A percentile compares a stretch with the other conserved stretches of the same genome.
phyloP scores from a whole-genome alignment of 2,797 vertebrate genomes.

The Myotis pilosus region DNA sequence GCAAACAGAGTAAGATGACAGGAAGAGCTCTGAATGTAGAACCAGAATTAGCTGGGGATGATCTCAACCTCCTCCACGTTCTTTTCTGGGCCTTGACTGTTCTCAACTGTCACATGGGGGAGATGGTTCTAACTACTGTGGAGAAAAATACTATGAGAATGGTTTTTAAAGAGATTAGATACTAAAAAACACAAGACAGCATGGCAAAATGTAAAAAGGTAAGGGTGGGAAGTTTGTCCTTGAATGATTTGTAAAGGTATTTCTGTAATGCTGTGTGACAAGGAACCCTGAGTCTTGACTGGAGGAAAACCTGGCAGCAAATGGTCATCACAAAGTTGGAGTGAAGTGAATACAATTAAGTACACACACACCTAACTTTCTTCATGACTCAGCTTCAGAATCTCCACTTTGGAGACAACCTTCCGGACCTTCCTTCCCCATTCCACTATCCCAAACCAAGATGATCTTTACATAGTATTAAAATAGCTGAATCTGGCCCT shows the following conservation, averaged over 20 bases:
- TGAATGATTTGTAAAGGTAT: background rate
- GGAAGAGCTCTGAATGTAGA: background rate
- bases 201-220: background rate
- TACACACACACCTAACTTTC: background rate
- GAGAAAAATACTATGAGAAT: background rate
- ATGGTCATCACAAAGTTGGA: background rate
- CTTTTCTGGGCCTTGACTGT: background rate
- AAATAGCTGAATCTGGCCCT: background rate
- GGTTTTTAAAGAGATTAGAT: conserved; percentile 1
- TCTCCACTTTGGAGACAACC: background rate
- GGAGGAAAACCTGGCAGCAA: background rate
- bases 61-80: background rate
- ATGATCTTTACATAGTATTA: background rate
- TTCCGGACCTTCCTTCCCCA: background rate
- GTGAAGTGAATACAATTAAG: background rate
- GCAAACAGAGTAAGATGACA: background rate
- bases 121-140: background rate
- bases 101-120: background rate
- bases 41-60: background rate
- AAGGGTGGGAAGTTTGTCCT: background rate
- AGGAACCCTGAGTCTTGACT: background rate
- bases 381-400: background rate
- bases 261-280: background rate
- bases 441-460: background rate
- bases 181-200: background rate